Conservation (phyloP, 2,113 vertebrate species). For the Platichthys stellatus region DNA sequence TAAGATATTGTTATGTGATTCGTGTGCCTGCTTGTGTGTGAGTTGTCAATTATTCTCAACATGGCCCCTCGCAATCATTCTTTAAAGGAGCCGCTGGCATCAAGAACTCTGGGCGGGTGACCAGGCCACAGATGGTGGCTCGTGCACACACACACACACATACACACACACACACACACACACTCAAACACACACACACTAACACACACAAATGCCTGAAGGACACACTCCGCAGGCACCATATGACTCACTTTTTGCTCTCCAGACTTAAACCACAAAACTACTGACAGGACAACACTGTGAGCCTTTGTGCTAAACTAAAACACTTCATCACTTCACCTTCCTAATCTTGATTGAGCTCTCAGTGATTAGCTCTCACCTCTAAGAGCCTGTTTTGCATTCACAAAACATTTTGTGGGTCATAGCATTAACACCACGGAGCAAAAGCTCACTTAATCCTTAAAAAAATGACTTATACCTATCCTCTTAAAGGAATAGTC, state of each 20-base stretch:
- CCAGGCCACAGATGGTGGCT: constrained; percentile 74
- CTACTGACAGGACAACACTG: constrained; percentile 1
- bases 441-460: no score
- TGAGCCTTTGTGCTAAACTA: constrained; percentile 7
- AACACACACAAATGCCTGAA: constrained; percentile 61
- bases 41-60: constrained; percentile 44
- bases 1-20: constrained; percentile 16
- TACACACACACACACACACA: constrained; percentile 34
- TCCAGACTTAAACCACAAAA: constrained; percentile 37
- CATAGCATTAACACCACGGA: neutral
- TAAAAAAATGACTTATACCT: no score
- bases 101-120: constrained; percentile 59
- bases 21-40: constrained; percentile 25
- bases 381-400: neutral
- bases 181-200: constrained; percentile 27
- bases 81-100: constrained; percentile 62
- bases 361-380: neutral
- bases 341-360: neutral
- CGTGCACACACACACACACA: constrained; percentile 43
- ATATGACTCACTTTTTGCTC: constrained; percentile 62
- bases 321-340: constrained; percentile 10
- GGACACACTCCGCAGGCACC: constrained; percentile 60
- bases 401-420: neutral
- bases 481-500: no score
- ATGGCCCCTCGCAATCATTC: constrained; percentile 60